A percentile compares a stretch with the other conserved stretches of the same genome.
Conservation (phyloP, 2,113 vertebrate genomes). For the Callocephalon fimbriatum region DNA sequence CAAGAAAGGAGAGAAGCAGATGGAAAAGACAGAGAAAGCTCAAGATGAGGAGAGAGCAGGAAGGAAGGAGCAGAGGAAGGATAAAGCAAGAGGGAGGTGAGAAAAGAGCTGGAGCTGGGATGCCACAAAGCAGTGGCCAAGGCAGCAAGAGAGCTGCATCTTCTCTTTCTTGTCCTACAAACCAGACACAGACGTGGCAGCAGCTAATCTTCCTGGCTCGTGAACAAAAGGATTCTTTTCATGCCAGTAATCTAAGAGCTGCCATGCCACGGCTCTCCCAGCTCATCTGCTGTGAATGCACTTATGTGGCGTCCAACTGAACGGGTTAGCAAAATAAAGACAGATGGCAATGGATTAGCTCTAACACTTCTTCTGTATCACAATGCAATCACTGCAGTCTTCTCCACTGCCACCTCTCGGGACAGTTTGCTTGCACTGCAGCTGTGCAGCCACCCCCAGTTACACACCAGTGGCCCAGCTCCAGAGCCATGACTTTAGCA, state of each 20-base stretch:
- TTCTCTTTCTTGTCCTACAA: constrained; percentile 66
- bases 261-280: constrained; percentile 63
- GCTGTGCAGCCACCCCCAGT: not conserved
- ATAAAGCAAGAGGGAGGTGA: constrained; percentile 65
- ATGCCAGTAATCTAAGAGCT: constrained; percentile 69
- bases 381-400: constrained; percentile 47
- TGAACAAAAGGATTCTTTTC: constrained; percentile 71
- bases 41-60: constrained; percentile 62
- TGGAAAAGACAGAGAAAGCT: constrained; percentile 67
- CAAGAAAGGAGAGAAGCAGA: constrained; percentile 67
- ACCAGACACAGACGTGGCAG: constrained; percentile 61
- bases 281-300: constrained; percentile 69
- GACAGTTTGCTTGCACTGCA: constrained; percentile 18
- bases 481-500: not conserved
- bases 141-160: constrained; percentile 58
- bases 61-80: constrained; percentile 63
- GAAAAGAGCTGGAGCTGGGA: constrained; percentile 61
- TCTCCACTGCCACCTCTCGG: constrained; percentile 1
- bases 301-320: constrained; percentile 61
- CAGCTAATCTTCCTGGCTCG: constrained; percentile 67
- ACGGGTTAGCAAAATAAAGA: constrained; percentile 72
- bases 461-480: not conserved
- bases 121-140: constrained; percentile 65
- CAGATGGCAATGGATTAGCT: constrained; percentile 71
- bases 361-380: constrained; percentile 67